These are phyloP conservation scores for Diplogasteroides magnus DNA, from an alignment of 1,140 invertebrate species.

Conservation along the genomic window DNA sequence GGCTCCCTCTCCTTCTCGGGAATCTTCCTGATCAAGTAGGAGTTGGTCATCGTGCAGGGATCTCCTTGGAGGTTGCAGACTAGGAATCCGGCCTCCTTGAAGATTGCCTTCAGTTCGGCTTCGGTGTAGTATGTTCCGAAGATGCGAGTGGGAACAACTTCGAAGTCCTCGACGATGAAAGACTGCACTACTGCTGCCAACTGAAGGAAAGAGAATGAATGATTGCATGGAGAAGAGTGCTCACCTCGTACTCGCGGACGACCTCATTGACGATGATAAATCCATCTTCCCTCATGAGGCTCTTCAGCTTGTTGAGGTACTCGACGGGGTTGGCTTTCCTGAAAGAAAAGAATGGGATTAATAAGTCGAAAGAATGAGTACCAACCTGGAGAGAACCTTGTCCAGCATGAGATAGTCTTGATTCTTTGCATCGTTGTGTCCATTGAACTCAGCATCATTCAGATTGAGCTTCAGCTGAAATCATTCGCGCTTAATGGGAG, in stretches of 20 bases:
- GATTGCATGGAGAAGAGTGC: no score
- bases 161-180: slow-evolving; percentile 67
- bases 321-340: slow-evolving; percentile 53
- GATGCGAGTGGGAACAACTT: slow-evolving; percentile 31
- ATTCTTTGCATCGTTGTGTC: slow-evolving; percentile 45
- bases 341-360: slow-evolving; percentile 18
- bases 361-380: background rate
- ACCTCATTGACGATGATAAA: slow-evolving; percentile 64
- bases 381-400: slow-evolving; percentile 36
- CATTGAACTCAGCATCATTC: slow-evolving; percentile 30
- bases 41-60: slow-evolving; percentile 37
- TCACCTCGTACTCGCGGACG: slow-evolving; percentile 47
- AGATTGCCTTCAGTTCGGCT: slow-evolving; percentile 52
- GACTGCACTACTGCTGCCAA: slow-evolving; percentile 50
- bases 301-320: slow-evolving; percentile 58
- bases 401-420: slow-evolving; percentile 49
- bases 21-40: slow-evolving; percentile 46
- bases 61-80: slow-evolving; percentile 49
- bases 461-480: slow-evolving; percentile 53
- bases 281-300: slow-evolving; percentile 68
- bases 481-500: no score
- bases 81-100: slow-evolving; percentile 57
- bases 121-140: slow-evolving; percentile 53
- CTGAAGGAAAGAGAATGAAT: slow-evolving; percentile 54
- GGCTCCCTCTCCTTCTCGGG: slow-evolving; percentile 40